Evolutionary conservation across 2,797 vertebrate genomes (phyloP), one percentile per base, ranked within the genome.

Genomic region (Lepus oiostolus): DNA sequence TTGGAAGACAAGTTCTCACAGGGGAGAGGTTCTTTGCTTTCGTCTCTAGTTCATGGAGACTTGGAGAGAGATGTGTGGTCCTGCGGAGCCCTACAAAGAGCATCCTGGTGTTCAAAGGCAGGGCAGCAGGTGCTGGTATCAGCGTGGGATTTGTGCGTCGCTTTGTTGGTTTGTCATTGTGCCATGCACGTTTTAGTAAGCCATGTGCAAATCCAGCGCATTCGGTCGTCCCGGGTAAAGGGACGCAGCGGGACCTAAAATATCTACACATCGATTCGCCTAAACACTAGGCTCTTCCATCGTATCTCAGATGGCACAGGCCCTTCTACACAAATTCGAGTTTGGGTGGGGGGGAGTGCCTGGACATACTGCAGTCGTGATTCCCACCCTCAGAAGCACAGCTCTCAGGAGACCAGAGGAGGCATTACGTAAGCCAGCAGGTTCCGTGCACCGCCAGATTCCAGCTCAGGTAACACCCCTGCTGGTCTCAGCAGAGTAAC

Each of bases 71-170:
- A 16, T 10, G 8, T 7, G 7, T 47, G 24, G 16, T 24, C 12
- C 30, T 2, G 17, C 13, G 6, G 71, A 38, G 12, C n/a, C 38
- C 38, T 7, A 7, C 58, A 65, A 26, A 21, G 38, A 32, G 8
- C 2, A 22, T 7, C 5, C 11, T 50, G 0, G 17, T 30, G 24
- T 70, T 47, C 76, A 42, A 42, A 35, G 87, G 11, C 58, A 52
- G 58, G 67, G 65, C 28, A 21, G 71, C 16, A 28, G 85, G 6
- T 32, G 67, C 87, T 52, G 47, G 38, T 9, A 28, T 30, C 52
- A 3, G 4, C 3, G 0, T 13, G 24, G 32, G 11, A 28, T 71
- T 47, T 65, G 38, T 9, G 60, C 0, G 0, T 16, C 2, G 24
- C 52, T 52, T 38, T 72, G 60, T 4, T 71, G 42, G 11, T 70